Base-by-base conservation (phyloP, 2,797 vertebrate genomes). In the Yasuhikotakia modesta region DNA sequence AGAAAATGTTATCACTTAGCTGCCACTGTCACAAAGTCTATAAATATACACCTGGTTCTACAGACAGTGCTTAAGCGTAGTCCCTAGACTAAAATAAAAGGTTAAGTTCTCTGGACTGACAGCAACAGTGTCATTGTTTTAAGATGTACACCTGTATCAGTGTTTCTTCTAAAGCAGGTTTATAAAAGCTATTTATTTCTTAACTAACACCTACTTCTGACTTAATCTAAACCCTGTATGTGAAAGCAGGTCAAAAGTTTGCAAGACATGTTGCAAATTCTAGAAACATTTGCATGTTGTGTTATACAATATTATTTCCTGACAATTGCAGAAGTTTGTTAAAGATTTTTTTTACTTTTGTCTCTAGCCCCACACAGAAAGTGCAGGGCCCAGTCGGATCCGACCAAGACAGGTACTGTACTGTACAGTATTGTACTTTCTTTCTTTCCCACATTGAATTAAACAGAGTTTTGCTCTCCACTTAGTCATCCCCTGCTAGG, bases 401-500 rank as follows among this genome's bases (percentile, higher is more conserved):
- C 86, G 70, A 64, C 68, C 60, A 21, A 86, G 80, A 83, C 91
- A 93, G 92, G 92, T 93, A 85, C 78, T 45, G 55, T 57, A 12
- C 32, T 35, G 32, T 5, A 35, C 6, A 4, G 32, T 35, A 35
- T 2, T 43, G 39, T 43, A 43, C 16, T 63, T 27, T 57, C 71
- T 58, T n/a, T 53, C n/a, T 53, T 4, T 71, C 4, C 72, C 39
- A 32, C 58, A 35, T 0, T 70, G 2, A 61, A n/a, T 80, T 72
- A 79, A 43, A 73, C 48, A 35, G 0, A 43, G 64, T 46, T 22
- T 17, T 67, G 43, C 67, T 5, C 68, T 2, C 57, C 21, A 45
- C 35, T 58, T 76, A 94, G 92, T 78, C 85, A 14, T 91, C 90
- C 1, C 90, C 92, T 74, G 75, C 70, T 1, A 88, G 93, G 5